Evolutionary conservation across 1,140 invertebrate species (phyloP), one percentile per base, ranked within the genome.

Genomic region (Pollicipes pollicipes): DNA sequence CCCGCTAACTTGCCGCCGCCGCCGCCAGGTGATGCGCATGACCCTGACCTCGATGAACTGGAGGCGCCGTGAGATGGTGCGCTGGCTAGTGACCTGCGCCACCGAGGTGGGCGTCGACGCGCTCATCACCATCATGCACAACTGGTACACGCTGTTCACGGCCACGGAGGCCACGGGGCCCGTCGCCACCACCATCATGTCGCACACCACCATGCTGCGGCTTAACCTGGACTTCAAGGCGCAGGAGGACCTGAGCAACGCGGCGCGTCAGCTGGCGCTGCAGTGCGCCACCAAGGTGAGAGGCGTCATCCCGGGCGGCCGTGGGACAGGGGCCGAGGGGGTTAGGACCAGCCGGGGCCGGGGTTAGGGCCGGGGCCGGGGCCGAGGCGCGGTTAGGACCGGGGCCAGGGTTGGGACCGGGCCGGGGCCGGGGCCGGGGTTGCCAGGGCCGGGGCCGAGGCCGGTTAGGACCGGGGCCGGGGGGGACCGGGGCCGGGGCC

Each of bases 241-340:
- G 77, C 88, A 90, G 79, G 89, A 91, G 78, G 89, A 91, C 77
- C 80, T 92, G n/a, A 88, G 88, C 31, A 83, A 82, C 29, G 88
- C 87, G 80, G 89, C 90, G 0, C 79, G 90, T 64, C 88, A 86
- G 17, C 80, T 93, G 13, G 90, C 90, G 0, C 79, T 92, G 69
- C 88, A 92, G 79, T 92, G 90, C 82, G 89, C 89, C 66, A 87
- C 87, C 27, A 90, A 91, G 82, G 86, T 87, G n/a, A n/a, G n/a
- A n/a, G n/a, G n/a, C n/a, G n/a, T n/a, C n/a, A n/a, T n/a, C n/a
- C n/a, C n/a, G n/a, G n/a, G n/a, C n/a, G n/a, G n/a, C n/a, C n/a
- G n/a, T n/a, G n/a, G n/a, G n/a, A n/a, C n/a, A n/a, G n/a, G n/a
- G n/a, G n/a, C n/a, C n/a, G n/a, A n/a, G n/a, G n/a, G n/a, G n/a